Percentiles rank a stretch among this genome's conserved stretches.
phyloP scores from a whole-genome alignment of 2,888 invertebrate species.

The Norana najaformis region DNA sequence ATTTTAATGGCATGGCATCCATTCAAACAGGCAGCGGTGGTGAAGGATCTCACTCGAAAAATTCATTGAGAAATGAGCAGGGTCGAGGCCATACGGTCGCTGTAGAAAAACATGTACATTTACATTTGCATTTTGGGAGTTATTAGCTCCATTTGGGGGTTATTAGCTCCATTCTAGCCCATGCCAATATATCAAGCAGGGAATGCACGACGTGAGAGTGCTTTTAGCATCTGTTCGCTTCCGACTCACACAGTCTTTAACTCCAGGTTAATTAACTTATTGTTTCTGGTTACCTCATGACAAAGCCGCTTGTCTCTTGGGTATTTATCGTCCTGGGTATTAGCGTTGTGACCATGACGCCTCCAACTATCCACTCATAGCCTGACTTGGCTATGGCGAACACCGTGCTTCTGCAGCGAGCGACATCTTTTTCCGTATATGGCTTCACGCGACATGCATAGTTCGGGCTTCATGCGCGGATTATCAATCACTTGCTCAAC shows the following conservation, averaged over 20 bases:
- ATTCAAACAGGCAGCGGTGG: too few species aligned
- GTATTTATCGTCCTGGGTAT: neutral
- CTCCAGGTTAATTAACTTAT: neutral
- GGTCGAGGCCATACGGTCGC: too few species aligned
- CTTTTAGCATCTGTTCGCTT: neutral
- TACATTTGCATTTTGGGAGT: too few species aligned
- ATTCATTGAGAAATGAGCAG: too few species aligned
- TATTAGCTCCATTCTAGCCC: too few species aligned
- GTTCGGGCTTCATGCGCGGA: neutral
- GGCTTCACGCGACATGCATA: constrained; percentile 6
- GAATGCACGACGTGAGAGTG: neutral
- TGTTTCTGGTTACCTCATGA: neutral
- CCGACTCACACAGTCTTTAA: neutral
- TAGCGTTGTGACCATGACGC: neutral
- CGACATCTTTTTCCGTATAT: constrained; percentile 9
- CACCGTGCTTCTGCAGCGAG: neutral
- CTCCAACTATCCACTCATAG: neutral
- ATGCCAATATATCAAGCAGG: neutral
- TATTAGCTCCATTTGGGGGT: too few species aligned
- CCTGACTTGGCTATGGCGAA: neutral
- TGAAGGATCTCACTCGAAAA: too few species aligned
- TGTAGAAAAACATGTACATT: too few species aligned
- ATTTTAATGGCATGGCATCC: too few species aligned
- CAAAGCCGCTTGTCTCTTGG: neutral
- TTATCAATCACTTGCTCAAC: neutral